These are phyloP conservation scores for Brachynemurus nebulosus DNA, from an alignment of 2,888 invertebrate genomes.

Conservation along the genomic window DNA sequence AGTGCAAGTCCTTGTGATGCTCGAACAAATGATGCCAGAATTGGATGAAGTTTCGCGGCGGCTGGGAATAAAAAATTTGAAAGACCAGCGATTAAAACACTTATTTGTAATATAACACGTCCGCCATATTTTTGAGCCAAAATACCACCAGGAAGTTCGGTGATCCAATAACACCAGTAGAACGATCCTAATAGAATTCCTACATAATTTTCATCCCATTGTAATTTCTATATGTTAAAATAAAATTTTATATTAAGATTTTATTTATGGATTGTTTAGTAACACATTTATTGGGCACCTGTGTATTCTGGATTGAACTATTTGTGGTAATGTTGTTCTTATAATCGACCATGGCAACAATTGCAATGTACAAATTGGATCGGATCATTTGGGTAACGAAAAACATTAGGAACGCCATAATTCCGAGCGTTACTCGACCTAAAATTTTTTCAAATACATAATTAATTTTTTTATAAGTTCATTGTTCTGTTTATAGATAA, in stretches of 20 bases:
- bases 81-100: conserved; percentile 28
- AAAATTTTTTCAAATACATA: too few species aligned
- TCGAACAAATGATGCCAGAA: conserved; percentile 26
- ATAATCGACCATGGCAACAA: conserved; percentile 22
- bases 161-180: conserved; percentile 32
- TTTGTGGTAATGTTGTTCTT: not conserved
- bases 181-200: conserved; percentile 30
- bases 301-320: not conserved
- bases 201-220: conserved; percentile 3
- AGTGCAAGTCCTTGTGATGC: conserved; percentile 33
- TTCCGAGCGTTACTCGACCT: conserved; percentile 16
- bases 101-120: conserved; percentile 29
- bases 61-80: conserved; percentile 30
- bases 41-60: conserved; percentile 25
- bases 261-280: too few species aligned
- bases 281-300: too few species aligned
- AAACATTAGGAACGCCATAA: conserved; percentile 18
- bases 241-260: too few species aligned
- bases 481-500: too few species aligned
- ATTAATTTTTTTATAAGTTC: too few species aligned
- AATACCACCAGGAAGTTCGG: conserved; percentile 32
- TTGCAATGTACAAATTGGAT: conserved; percentile 24
- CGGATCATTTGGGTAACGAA: conserved; percentile 19
- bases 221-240: not conserved
- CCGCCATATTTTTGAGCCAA: conserved; percentile 30